A percentile compares a stretch with the other conserved stretches of the same genome.
phyloP scores from a whole-genome alignment of 2,888 invertebrate genomes.

The Eueremaeus valkanovi region DNA sequence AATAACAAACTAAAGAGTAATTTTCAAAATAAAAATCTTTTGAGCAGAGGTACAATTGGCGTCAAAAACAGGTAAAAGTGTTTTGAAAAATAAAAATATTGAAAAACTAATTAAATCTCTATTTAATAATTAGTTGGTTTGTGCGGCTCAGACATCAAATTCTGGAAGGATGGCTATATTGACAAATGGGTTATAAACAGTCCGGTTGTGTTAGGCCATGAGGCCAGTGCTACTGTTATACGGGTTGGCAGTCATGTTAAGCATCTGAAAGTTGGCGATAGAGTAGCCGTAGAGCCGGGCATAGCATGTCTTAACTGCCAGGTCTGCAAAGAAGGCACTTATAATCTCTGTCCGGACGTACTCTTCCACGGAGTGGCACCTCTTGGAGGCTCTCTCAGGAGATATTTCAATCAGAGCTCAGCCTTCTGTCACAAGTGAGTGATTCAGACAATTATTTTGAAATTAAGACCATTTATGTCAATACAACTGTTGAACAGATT shows the following conservation, averaged over 20 bases:
- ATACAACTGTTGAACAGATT: constrained; percentile 41
- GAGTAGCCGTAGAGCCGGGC: constrained; percentile 92
- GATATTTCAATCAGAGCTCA: background rate
- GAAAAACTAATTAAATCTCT: background rate
- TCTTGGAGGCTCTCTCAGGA: background rate
- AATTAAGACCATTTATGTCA: background rate
- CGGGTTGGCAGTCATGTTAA: constrained; percentile 64
- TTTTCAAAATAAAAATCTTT: too few relatives aligned
- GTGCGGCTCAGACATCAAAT: constrained; percentile 93
- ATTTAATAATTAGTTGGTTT: constrained; percentile 69
- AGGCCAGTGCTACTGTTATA: constrained; percentile 62
- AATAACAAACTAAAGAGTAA: background rate
- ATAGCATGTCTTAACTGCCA: constrained; percentile 78
- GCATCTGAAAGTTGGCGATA: constrained; percentile 62
- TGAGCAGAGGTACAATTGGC: constrained; percentile 42
- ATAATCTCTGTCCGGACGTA: constrained; percentile 85
- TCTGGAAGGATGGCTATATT: constrained; percentile 75
- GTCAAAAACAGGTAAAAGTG: background rate
- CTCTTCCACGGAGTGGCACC: background rate
- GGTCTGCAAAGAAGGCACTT: constrained; percentile 79
- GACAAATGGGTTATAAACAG: constrained; percentile 77
- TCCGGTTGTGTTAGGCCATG: constrained; percentile 95
- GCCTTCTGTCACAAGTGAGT: constrained; percentile 16
- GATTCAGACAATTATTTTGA: background rate
- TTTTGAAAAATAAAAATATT: background rate